Percentiles rank a stretch among this genome's conserved stretches.
Evolutionary conservation across 2,113 vertebrate genomes (phyloP).

Genomic region (Misgurnus mizolepis): DNA sequence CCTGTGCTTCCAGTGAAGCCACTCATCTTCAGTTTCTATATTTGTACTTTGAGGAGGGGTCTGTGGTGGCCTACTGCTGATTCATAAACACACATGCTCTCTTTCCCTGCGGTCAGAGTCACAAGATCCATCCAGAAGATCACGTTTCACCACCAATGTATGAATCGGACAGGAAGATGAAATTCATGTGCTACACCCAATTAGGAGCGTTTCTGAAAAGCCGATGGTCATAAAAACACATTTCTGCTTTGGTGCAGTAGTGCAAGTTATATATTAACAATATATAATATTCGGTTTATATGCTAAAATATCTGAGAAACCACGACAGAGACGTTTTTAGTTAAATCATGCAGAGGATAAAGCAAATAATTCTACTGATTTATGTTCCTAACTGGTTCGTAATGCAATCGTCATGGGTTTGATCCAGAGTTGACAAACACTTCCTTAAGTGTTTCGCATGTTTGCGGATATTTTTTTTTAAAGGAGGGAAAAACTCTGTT

Average conservation of each 20-base stretch:
- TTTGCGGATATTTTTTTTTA: too few relatives aligned
- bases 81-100: conserved; percentile 19
- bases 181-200: neutral
- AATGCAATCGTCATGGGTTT: too few relatives aligned
- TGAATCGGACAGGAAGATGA: conserved; percentile 16
- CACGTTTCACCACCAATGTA: conserved; percentile 49
- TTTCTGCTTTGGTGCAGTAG: neutral
- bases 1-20: neutral
- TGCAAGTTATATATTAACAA: neutral
- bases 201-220: neutral
- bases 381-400: too few relatives aligned
- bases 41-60: conserved; percentile 34
- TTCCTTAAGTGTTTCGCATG: too few relatives aligned
- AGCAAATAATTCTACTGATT: too few relatives aligned
- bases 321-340: too few relatives aligned
- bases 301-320: too few relatives aligned
- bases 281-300: too few relatives aligned
- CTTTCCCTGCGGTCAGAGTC: conserved; percentile 31
- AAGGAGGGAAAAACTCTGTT: too few relatives aligned
- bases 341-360: too few relatives aligned
- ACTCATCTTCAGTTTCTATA: conserved; percentile 38
- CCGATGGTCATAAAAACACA: neutral
- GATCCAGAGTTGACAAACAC: too few relatives aligned
- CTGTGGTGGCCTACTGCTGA: conserved; percentile 13
- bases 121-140: conserved; percentile 42